phyloP scores from a whole-genome alignment of 1,140 invertebrate genomes.

The Aphaenogaster ashmeadi region DNA sequence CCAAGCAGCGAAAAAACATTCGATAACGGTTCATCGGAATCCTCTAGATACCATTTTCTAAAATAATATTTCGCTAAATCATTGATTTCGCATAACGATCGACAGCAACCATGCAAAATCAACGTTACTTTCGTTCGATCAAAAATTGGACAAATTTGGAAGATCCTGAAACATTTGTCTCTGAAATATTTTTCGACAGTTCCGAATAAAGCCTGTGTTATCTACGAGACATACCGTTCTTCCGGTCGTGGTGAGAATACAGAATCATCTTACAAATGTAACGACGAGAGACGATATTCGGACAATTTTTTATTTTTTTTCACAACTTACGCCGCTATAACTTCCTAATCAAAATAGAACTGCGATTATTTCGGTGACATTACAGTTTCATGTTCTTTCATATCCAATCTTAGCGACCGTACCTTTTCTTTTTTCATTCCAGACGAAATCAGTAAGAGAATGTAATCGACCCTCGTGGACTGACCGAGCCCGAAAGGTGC shows the following conservation, averaged over 20 bases:
- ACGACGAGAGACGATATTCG: constrained; percentile 60
- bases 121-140: not conserved
- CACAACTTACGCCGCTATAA: not conserved
- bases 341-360: not conserved
- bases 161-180: not conserved
- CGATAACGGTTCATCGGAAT: constrained; percentile 16
- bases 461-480: constrained; percentile 47
- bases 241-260: constrained; percentile 15
- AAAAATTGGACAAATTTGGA: not conserved
- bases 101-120: not conserved
- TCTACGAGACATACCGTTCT: not conserved
- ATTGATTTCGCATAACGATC: constrained; percentile 23
- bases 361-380: constrained; percentile 6
- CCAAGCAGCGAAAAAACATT: constrained; percentile 11
- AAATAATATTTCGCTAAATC: constrained; percentile 25
- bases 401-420: not conserved
- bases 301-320: not conserved
- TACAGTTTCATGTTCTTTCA: not conserved
- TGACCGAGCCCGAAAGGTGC: constrained; percentile 6
- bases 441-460: constrained; percentile 21
- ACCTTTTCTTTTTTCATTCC: constrained; percentile 3
- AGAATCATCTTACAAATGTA: not conserved
- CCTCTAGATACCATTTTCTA: not conserved
- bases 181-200: not conserved
- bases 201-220: not conserved